Evolutionary conservation across 2,888 invertebrate species (phyloP), one percentile per base, ranked within the genome.

Genomic region (Theodoxus fluviatilis): DNA sequence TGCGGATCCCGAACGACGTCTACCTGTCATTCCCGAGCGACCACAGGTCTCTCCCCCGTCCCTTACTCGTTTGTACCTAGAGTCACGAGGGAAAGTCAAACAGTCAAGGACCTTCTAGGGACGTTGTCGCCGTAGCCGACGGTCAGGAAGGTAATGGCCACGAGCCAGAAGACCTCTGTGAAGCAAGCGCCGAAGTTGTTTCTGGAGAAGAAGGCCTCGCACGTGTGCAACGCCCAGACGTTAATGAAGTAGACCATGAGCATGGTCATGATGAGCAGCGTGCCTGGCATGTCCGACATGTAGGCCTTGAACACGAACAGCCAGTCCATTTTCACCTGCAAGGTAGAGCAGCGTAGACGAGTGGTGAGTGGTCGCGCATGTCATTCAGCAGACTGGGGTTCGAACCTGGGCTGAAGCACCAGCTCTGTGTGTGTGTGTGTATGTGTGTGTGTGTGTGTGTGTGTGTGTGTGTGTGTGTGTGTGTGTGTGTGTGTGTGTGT

Each of bases 301-400:
- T 80, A 71, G 18, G 81, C 81, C 69, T 81, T 83, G 71, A 83
- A 83, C 22, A 83, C 79, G 68, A 83, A 83, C n/a, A 73, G 75
- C 1, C 78, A 75, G 73, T 83, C 79, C n/a, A 83, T 81, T 43
- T 79, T 78, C 7, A 83, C 81, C 67, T 80, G 80, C 52, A 80
- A 80, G 12, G 80, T 71, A 79, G 2, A 79, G 2, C 79, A 79
- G 28, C 28, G 3, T 6, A 81, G 75, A 71, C 80, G 43, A 15
- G 43, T 43, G 43, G 43, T 12, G 18, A 43, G 43, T 43, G 9
- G 9, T 12, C 43, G 43, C 18, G 18, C 9, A 43, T 7, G 18
- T 18, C 9, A 7, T 12, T 43, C 43, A 43, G 43, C 43, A 12
- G 9, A 43, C 9, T 43, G 18, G 9, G 18, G 18, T 18, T 12